phyloP scores from a whole-genome alignment of 2,113 vertebrate species.

The Propithecus coquereli region DNA sequence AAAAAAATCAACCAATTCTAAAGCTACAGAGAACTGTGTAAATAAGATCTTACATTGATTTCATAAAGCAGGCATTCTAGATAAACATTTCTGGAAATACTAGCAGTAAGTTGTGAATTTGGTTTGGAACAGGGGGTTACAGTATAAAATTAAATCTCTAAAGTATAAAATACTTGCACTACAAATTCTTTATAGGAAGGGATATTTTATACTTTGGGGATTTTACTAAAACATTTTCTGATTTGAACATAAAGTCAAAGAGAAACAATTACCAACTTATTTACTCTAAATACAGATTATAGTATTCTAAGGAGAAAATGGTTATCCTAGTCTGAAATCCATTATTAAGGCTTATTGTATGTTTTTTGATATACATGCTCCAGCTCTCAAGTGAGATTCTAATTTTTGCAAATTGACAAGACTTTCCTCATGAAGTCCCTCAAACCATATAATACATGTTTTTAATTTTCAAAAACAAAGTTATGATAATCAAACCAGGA shows the following conservation, averaged over 20 bases:
- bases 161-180: not conserved
- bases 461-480: not conserved
- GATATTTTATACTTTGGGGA: not conserved
- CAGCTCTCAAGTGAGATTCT: not conserved
- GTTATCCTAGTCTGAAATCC: not conserved
- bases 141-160: constrained; percentile 3
- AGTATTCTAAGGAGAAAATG: not conserved
- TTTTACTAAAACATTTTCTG: constrained; percentile 1
- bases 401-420: not conserved
- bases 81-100: not conserved
- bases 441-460: not conserved
- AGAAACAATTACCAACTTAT: not conserved
- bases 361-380: not conserved
- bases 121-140: not conserved
- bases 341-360: not conserved
- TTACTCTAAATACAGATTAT: not conserved
- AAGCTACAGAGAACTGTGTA: not conserved
- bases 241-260: constrained; percentile 10
- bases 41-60: not conserved
- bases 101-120: not conserved
- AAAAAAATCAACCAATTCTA: not conserved
- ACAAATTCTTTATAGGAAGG: not conserved
- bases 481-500: not conserved
- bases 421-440: not conserved
- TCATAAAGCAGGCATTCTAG: not conserved